These are phyloP conservation scores for Scotopteryx bipunctaria DNA, from an alignment of 2,888 invertebrate species.

Conservation along the genomic window DNA sequence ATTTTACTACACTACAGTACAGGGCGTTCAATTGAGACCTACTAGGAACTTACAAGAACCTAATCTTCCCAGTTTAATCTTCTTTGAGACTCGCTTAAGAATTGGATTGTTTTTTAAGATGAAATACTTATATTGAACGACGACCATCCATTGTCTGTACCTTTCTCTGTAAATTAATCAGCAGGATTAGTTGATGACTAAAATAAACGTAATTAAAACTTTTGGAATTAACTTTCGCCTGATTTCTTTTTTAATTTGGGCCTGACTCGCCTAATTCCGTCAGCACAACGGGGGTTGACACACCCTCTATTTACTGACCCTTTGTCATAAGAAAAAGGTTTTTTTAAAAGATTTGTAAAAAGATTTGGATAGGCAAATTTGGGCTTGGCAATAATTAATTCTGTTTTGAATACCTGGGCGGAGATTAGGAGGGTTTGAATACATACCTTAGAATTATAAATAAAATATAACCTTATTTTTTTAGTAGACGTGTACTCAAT, in stretches of 20 bases:
- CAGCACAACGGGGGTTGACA: slow-evolving; percentile 76
- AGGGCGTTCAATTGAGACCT: no score
- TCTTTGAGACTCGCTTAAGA: no score
- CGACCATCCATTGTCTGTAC: slow-evolving; percentile 40
- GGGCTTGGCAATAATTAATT: slow-evolving; percentile 38
- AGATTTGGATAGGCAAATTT: slow-evolving; percentile 35
- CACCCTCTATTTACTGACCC: slow-evolving; percentile 69
- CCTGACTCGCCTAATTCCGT: slow-evolving; percentile 73
- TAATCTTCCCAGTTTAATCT: no score
- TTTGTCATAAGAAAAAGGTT: slow-evolving; percentile 63
- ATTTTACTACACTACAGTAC: no score
- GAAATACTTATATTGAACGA: no score
- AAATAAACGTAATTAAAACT: slow-evolving; percentile 83
- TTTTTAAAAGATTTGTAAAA: slow-evolving; percentile 40
- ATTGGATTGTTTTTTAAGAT: no score
- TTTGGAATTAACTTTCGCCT: slow-evolving; percentile 74
- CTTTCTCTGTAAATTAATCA: slow-evolving; percentile 67
- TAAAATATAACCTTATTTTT: no score
- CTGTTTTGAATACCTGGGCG: slow-evolving; percentile 33
- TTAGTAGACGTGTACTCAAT: no score
- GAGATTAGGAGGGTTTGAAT: slow-evolving; percentile 20
- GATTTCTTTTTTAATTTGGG: slow-evolving; percentile 82
- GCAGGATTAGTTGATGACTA: slow-evolving; percentile 70
- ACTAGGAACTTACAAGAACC: no score
- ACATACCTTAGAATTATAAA: background rate